Conservation (phyloP, 2,888 invertebrate genomes). For the Leucania comma region DNA sequence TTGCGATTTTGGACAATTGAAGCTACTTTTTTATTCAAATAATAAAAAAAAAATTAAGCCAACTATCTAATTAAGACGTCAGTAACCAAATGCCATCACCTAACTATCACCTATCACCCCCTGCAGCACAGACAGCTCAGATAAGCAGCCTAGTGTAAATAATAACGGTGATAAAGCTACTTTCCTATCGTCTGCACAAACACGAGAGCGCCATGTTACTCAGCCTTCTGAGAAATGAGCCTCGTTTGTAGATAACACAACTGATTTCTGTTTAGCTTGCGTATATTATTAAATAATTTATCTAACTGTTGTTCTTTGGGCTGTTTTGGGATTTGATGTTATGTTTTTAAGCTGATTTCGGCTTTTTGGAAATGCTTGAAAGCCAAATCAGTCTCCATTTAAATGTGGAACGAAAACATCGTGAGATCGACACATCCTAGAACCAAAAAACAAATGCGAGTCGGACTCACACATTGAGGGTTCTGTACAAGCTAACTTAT, state of each 20-base stretch:
- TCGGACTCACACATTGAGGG: too few species aligned
- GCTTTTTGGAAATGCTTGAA: background rate
- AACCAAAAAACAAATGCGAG: too few species aligned
- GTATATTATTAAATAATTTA: constrained; percentile 21
- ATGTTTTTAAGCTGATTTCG: background rate
- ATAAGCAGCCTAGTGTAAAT: constrained; percentile 49
- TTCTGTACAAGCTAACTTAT: too few species aligned
- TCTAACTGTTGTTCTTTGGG: constrained; percentile 7
- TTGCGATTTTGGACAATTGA: too few species aligned
- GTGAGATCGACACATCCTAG: background rate
- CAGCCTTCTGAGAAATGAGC: constrained; percentile 42
- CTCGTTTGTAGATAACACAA: constrained; percentile 53
- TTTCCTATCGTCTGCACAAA: constrained; percentile 33
- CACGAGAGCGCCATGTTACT: constrained; percentile 26
- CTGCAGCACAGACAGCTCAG: constrained; percentile 5
- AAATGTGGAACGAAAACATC: background rate
- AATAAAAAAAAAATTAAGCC: background rate
- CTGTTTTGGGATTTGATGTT: background rate
- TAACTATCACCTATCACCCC: constrained; percentile 4
- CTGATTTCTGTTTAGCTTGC: constrained; percentile 34
- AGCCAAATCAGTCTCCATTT: background rate
- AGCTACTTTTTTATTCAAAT: too few species aligned
- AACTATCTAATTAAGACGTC: constrained; percentile 15
- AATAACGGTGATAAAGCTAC: constrained; percentile 46
- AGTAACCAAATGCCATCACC: constrained; percentile 14